Evolutionary conservation across 2,888 invertebrate genomes (phyloP).

Genomic region (Diaprepes abbreviatus): DNA sequence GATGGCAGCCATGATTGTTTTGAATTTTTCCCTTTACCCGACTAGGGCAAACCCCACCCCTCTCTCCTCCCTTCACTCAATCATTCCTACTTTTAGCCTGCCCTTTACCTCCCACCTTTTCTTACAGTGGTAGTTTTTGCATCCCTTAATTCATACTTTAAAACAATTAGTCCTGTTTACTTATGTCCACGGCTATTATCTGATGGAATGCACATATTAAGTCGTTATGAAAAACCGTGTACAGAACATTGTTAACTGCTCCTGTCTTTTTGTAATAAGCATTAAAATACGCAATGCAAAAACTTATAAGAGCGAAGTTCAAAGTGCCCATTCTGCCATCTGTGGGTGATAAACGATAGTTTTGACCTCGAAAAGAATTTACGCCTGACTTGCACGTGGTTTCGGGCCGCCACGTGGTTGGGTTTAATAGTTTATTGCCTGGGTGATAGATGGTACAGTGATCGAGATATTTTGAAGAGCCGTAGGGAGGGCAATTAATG

Average conservation of each 20-base stretch:
- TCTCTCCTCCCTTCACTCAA: conserved; percentile 74
- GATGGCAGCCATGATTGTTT: conserved; percentile 74
- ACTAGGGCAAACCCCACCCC: conserved; percentile 57
- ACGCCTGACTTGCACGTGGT: conserved; percentile 52
- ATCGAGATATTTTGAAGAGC: conserved; percentile 37
- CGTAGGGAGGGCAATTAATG: background rate
- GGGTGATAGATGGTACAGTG: conserved; percentile 65
- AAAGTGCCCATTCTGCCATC: conserved; percentile 48
- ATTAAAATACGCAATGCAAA: conserved; percentile 28
- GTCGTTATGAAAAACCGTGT: background rate
- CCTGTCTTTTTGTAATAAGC: background rate
- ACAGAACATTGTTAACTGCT: too few species aligned
- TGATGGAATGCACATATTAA: background rate
- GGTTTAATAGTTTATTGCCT: conserved; percentile 66
- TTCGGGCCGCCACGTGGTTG: conserved; percentile 45
- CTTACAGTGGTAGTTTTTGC: conserved; percentile 43
- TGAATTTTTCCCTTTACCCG: conserved; percentile 65
- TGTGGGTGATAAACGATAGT: conserved; percentile 48
- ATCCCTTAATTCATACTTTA: background rate
- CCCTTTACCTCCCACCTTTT: conserved; percentile 62
- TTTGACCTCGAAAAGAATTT: conserved; percentile 51
- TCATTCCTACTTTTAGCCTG: conserved; percentile 66
- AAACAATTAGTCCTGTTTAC: background rate
- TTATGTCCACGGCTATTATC: background rate
- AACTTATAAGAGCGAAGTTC: conserved; percentile 38